Percentiles rank a stretch among this genome's conserved stretches.
phyloP scores from a whole-genome alignment of 2,888 invertebrate genomes.

The Lycia hirtaria region DNA sequence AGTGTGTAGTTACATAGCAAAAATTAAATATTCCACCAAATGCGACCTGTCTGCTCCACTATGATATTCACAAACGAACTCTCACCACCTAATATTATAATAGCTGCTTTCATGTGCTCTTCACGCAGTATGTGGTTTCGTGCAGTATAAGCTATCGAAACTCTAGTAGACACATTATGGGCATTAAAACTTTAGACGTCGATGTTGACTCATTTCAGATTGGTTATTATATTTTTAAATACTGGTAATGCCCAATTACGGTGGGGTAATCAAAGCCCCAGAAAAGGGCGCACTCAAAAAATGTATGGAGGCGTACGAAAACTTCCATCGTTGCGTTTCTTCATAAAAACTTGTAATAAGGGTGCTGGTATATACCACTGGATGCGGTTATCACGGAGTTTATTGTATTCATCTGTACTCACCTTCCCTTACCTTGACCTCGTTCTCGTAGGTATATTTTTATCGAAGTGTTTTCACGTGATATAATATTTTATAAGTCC shows the following conservation, averaged over 20 bases:
- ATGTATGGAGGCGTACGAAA: too few relatives aligned
- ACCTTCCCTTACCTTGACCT: constrained; percentile 2
- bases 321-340: too few relatives aligned
- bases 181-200: not conserved
- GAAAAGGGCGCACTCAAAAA: too few relatives aligned
- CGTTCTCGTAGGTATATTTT: constrained; percentile 27
- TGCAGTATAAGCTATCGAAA: not conserved
- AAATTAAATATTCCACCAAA: constrained; percentile 32
- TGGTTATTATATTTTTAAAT: not conserved
- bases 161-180: too few relatives aligned
- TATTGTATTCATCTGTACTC: not conserved
- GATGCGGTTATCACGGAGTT: constrained; percentile 15
- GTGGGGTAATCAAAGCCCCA: too few relatives aligned
- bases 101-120: constrained; percentile 1
- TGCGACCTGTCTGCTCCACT: constrained; percentile 23
- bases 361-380: too few relatives aligned
- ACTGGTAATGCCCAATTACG: too few relatives aligned
- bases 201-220: not conserved
- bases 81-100: constrained; percentile 11
- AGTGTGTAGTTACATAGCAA: constrained; percentile 24
- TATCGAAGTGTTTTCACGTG: constrained; percentile 40
- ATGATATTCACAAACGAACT: constrained; percentile 28
- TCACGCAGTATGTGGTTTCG: not conserved
- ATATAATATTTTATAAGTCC: constrained; percentile 38
- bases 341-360: too few relatives aligned